Base-by-base conservation (phyloP, 37 sponge, comb jelly and placozoan species). In the Axinella damicornis region DNA sequence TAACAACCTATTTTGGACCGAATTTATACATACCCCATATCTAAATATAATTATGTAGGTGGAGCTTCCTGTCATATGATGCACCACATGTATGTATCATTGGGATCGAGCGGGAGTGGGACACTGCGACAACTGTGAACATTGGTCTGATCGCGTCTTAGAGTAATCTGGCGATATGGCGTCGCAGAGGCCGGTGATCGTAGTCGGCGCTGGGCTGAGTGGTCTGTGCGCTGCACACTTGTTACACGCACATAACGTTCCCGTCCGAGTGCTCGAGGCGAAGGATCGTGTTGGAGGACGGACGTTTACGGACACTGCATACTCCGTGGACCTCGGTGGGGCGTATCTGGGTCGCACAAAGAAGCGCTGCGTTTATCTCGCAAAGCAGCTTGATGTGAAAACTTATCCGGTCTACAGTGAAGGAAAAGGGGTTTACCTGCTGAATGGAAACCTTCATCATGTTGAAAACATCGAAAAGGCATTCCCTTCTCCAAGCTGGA, bases 191-290 rank as follows among this genome's bases (percentile, higher is more conserved):
- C 22, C 1, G 30, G 78, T 77, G 27, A 25, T 77, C 28, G 54
- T 77, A n/a, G 78, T 77, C 20, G 78, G 78, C 60, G 78, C 78
- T 58, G 78, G 78, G 2, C 54, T 77, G 57, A 58, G 58, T 2
- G 78, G 78, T 31, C n/a, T 58, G 28, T 77, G 78, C 58, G 78
- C 78, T 33, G 78, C 78, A 31, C 57, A 57, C 31, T 34, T 77
- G 25, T 58, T 58, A n/a, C 21, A 56, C 16, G 33, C 53, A 57
- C 53, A 57, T 31, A 58, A 31, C 20, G 59, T 77, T 27, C 21
- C 22, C 25, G 78, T 77, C 18, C 58, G 54, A 34, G 78, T 77
- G 32, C 57, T 55, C 57, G 78, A 77, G 62, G 78, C 78, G 59
- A 57, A 57, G 33, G 78, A 77, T 25, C 53, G 78, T 22, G 78